phyloP scores from a whole-genome alignment of 2,888 invertebrate species.

The Bellardia bayeri region DNA sequence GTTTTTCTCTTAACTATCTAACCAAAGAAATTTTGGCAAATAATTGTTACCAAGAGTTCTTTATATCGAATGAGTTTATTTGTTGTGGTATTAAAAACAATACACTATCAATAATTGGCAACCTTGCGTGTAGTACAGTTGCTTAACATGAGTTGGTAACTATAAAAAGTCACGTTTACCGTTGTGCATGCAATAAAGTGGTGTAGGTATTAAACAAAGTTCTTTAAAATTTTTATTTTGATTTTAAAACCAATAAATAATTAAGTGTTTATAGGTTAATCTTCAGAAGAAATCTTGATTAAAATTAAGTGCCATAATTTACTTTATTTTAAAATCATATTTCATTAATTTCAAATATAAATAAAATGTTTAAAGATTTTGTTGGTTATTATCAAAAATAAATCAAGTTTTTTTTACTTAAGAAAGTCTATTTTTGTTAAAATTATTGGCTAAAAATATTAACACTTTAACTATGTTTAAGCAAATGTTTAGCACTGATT shows the following conservation, averaged over 20 bases:
- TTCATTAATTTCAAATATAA: conserved; percentile 7
- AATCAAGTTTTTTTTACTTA: no score
- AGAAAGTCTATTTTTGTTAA: background rate
- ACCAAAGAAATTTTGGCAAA: background rate
- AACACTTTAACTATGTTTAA: background rate
- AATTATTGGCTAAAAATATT: background rate
- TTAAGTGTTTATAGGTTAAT: background rate
- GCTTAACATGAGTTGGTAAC: background rate
- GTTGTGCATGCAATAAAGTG: background rate
- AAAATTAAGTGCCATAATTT: background rate
- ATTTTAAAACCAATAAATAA: background rate
- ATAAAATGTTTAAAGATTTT: no score
- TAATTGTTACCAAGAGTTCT: background rate
- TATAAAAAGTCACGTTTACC: background rate
- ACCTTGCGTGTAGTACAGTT: background rate
- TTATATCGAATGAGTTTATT: background rate
- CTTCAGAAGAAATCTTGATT: background rate
- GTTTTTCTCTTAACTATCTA: background rate
- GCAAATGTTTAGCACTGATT: background rate
- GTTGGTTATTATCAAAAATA: no score
- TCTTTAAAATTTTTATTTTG: background rate
- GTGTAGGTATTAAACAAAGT: background rate
- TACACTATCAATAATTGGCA: no score
- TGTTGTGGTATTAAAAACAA: no score
- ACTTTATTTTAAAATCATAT: background rate